Percentiles rank a stretch among this genome's conserved stretches.
Conservation (phyloP, 1,140 invertebrate genomes). For the Neodiprion pinetum region DNA sequence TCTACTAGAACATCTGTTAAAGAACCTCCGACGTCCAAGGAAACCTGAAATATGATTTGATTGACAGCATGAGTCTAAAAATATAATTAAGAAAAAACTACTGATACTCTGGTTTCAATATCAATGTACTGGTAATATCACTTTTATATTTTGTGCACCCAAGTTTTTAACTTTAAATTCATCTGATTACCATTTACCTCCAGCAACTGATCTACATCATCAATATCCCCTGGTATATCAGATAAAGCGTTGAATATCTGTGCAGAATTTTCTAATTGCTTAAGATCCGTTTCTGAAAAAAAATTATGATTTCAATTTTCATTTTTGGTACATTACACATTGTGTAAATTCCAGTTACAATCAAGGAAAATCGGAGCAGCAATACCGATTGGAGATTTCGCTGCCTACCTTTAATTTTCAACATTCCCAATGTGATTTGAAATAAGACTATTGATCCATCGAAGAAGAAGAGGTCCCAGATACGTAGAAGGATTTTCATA, state of each 20-base stretch:
- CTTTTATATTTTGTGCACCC: background rate
- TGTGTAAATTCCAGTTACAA: background rate
- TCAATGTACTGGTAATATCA: conserved; percentile 43
- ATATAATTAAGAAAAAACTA: background rate
- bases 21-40: conserved; percentile 69
- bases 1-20: conserved; percentile 88
- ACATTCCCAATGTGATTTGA: conserved; percentile 93
- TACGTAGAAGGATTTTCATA: conserved; percentile 91
- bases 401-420: conserved; percentile 84
- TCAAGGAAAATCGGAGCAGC: background rate
- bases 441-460: conserved; percentile 97
- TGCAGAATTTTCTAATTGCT: conserved; percentile 87
- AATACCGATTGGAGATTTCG: background rate
- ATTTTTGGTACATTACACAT: background rate
- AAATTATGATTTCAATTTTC: background rate
- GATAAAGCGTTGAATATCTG: conserved; percentile 97
- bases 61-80: conserved; percentile 18
- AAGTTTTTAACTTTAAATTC: background rate
- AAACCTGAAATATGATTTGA: conserved; percentile 54
- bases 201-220: conserved; percentile 85
- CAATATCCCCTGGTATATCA: conserved; percentile 91
- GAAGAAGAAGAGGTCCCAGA: conserved; percentile 98
- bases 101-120: conserved; percentile 61
- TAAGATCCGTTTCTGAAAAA: conserved; percentile 77
- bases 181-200: conserved; percentile 59